Percentiles rank a stretch among this genome's conserved stretches.
Evolutionary conservation across 2,888 invertebrate genomes (phyloP).

Genomic region (Diaprepes abbreviatus): DNA sequence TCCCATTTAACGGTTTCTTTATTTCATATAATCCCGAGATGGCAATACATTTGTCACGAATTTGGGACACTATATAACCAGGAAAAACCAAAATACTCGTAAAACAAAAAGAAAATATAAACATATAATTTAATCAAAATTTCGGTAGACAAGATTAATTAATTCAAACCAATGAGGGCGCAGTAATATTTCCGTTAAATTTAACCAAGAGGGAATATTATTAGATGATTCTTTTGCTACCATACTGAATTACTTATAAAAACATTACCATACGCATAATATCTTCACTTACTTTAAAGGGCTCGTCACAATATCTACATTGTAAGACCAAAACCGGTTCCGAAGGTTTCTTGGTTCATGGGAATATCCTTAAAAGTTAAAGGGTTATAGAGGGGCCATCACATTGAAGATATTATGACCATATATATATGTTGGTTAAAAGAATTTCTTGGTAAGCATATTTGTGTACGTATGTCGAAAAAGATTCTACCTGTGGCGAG

Average conservation of each 20-base stretch:
- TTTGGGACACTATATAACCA: no score
- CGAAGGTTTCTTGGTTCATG: constrained; percentile 47
- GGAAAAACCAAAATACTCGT: no score
- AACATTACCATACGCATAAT: constrained; percentile 32
- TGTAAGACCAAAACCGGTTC: constrained; percentile 44
- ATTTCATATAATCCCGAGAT: no score
- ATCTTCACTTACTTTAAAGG: constrained; percentile 30
- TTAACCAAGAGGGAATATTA: not conserved
- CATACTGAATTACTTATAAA: constrained; percentile 24
- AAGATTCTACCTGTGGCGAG: constrained; percentile 37
- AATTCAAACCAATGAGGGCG: no score
- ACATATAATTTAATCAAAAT: no score
- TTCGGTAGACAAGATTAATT: no score
- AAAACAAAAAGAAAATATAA: no score
- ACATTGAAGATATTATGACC: constrained; percentile 25
- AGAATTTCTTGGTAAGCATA: constrained; percentile 16
- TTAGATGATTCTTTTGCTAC: constrained; percentile 20
- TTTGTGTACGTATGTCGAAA: constrained; percentile 15
- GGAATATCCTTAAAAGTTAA: constrained; percentile 48
- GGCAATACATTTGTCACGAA: no score
- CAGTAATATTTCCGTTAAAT: constrained; percentile 7
- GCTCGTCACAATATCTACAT: constrained; percentile 34
- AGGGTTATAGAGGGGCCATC: constrained; percentile 42
- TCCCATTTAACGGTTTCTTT: no score
- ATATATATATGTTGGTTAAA: constrained; percentile 16